Evolutionary conservation across 35 echinoderm and acorn worm species (phyloP).

Genomic region (Heliocidaris erythrogramma): DNA sequence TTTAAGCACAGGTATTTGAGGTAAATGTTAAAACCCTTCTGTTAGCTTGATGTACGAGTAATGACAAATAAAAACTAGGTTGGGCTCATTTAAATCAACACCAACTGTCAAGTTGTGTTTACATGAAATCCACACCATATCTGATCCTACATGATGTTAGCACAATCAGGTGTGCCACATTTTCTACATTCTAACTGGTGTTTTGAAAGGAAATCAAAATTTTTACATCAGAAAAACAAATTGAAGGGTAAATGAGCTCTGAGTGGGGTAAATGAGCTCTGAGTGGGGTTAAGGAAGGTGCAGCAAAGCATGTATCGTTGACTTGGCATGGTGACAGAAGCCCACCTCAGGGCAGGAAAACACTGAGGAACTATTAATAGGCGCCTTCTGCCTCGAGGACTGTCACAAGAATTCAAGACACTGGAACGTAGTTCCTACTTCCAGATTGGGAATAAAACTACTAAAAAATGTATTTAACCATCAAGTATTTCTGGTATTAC

Average conservation of each 20-base stretch:
- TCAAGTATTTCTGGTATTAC: neutral
- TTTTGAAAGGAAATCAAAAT: neutral
- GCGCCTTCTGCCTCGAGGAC: neutral
- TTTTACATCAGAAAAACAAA: neutral
- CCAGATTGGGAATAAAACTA: neutral
- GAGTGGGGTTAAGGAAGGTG: neutral
- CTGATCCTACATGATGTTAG: neutral
- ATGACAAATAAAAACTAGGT: neutral
- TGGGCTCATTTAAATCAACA: neutral
- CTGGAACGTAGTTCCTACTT: neutral
- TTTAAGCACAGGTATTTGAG: too few species aligned
- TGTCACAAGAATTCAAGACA: neutral
- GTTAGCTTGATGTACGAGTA: too few species aligned
- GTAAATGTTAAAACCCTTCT: too few species aligned
- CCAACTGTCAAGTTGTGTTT: neutral
- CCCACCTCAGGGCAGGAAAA: neutral
- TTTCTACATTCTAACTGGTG: neutral
- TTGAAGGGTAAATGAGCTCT: neutral
- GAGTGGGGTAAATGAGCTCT: neutral
- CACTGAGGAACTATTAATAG: constrained; percentile 2
- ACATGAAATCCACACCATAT: too few species aligned
- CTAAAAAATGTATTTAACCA: neutral
- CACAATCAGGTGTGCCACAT: neutral
- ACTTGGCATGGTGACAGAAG: neutral
- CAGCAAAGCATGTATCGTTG: neutral